A percentile compares a stretch with the other conserved stretches of the same genome.
phyloP scores from a whole-genome alignment of 2,888 invertebrate species.

The Zonitis immaculata region DNA sequence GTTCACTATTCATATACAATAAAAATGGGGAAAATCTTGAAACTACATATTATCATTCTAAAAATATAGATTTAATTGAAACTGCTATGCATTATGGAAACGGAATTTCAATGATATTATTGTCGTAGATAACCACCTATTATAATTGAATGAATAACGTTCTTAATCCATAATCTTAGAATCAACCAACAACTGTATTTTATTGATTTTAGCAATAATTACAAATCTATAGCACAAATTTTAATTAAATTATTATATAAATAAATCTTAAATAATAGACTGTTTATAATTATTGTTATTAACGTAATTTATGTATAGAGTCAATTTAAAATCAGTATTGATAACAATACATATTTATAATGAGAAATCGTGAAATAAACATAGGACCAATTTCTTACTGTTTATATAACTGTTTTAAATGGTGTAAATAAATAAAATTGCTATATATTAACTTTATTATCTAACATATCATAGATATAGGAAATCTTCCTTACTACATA shows the following conservation, averaged over 20 bases:
- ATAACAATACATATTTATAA: constrained; percentile 1
- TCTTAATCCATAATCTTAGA: background rate
- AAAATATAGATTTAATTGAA: constrained; percentile 20
- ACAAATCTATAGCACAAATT: background rate
- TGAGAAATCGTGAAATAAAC: constrained; percentile 39
- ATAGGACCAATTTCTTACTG: constrained; percentile 49
- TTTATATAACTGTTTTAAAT: constrained; percentile 35
- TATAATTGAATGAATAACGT: constrained; percentile 8
- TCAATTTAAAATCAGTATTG: background rate
- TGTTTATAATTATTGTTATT: too few relatives aligned
- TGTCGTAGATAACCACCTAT: too few relatives aligned
- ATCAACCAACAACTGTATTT: too few relatives aligned
- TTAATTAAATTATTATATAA: background rate
- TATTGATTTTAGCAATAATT: constrained; percentile 18
- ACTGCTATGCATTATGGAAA: constrained; percentile 40
- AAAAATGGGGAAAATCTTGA: background rate
- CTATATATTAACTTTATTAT: constrained; percentile 21
- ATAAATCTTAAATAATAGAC: background rate
- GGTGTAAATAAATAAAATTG: constrained; percentile 26
- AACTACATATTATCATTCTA: constrained; percentile 10
- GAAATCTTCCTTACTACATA: constrained; percentile 17
- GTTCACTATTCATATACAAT: background rate
- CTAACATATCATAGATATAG: constrained; percentile 37
- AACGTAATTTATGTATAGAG: too few relatives aligned
- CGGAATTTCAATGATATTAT: constrained; percentile 30